Percentiles rank a stretch among this genome's conserved stretches.
These are phyloP conservation scores for Thera britannica DNA, from an alignment of 2,888 invertebrate genomes.

Conservation along the genomic window DNA sequence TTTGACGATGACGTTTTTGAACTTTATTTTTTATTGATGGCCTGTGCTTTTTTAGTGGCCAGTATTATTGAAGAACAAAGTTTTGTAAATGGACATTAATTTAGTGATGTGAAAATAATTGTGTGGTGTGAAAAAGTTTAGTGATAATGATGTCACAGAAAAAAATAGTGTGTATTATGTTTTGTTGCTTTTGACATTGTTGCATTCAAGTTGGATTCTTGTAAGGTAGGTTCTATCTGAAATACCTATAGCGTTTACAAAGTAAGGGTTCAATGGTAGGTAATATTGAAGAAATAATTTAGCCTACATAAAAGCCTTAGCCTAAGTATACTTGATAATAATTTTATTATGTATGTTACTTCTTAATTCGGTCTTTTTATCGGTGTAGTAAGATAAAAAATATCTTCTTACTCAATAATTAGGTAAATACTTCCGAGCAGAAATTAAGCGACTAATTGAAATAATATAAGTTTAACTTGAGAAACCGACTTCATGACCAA, in stretches of 20 bases:
- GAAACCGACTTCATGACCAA: no score
- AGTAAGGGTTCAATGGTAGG: neutral
- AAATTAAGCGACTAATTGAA: no score
- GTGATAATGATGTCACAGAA: conserved; percentile 13
- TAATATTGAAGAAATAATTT: neutral
- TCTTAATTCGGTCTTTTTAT: no score
- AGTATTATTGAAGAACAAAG: conserved; percentile 1
- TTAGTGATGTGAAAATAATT: conserved; percentile 22
- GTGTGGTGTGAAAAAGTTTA: conserved; percentile 22
- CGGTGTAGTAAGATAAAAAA: no score
- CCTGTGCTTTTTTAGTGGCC: neutral
- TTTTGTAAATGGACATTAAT: conserved; percentile 11
- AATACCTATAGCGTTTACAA: neutral
- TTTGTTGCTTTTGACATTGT: conserved; percentile 35
- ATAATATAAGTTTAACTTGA: no score
- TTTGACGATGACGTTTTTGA: neutral
- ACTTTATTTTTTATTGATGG: conserved; percentile 2
- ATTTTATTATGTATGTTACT: no score
- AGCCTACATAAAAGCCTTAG: no score
- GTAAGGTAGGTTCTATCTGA: conserved; percentile 58
- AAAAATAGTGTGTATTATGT: conserved; percentile 50
- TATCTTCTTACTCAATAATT: no score
- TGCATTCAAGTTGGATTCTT: conserved; percentile 61
- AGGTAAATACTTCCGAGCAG: no score
- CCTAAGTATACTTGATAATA: no score